Evolutionary conservation across 2,113 vertebrate genomes (phyloP), one percentile per base, ranked within the genome.

Genomic region (Chaetops frenatus): DNA sequence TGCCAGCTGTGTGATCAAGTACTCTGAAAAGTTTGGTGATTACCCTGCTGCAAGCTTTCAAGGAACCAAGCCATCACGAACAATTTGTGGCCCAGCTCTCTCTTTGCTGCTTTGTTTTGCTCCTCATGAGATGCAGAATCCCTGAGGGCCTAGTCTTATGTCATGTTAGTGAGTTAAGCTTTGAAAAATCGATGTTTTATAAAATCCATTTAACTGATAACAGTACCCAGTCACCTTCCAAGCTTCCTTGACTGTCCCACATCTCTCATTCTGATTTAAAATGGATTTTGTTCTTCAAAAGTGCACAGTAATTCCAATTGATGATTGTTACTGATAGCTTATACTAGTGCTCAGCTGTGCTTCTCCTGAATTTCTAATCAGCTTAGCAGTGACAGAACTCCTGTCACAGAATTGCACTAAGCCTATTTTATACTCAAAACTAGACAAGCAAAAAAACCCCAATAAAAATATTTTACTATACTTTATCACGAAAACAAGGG

Each of bases 211-310:
- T 93, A 90, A 86, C 56, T 83, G 71, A 92, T 90, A 92, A 94
- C 58, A 60, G 42, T 88, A 77, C 51, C 22, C 78, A 83, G 86
- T 93, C 83, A 94, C 85, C 54, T 93, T 92, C 60, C 56, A 77
- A 82, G 58, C 67, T 96, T 86, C 62, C 76, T 83, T 94, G 67
- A 58, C 71, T 86, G 78, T 86, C 56, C 71, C 0, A 0, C 56
- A 74, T 92, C 66, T 91, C 85, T 96, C 93, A 93, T 93, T 91
- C 79, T 73, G 79, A 88, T 92, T 86, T 92, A 25, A 93, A 96
- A 93, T 86, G 54, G 58, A 83, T 95, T 96, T 95, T 95, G 81
- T 86, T 96, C 93, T 90, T 86, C 74, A 77, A 85, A 47, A 93
- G 47, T 56, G 77, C 64, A 60, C n/a, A 56, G 50, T 90, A 96